Base-by-base conservation (phyloP, 2,888 invertebrate species). In the Apamea crenata region DNA sequence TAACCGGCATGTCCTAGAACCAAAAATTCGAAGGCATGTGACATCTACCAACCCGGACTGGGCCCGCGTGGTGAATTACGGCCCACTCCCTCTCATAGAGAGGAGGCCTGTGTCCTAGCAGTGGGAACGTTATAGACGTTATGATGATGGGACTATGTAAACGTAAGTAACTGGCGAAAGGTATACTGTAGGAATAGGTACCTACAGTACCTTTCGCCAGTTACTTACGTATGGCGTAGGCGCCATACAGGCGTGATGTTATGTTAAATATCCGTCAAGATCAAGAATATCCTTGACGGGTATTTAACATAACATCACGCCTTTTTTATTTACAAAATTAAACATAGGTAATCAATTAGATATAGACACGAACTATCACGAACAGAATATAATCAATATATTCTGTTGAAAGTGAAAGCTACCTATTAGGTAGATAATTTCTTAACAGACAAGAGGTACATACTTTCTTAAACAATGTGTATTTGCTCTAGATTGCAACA, bases 401-500 rank as follows among this genome's bases (percentile, higher is more conserved):
- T 69, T 69, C 36, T 47, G 44, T 65, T 65, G 25, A 76, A 76
- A 76, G 69, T 69, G 76, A 76, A 81, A 80, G 47, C 61, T 50
- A 59, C 14, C 1, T 80, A 63, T 29, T 61, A 61, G 14, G 10
- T 29, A 69, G n/a, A 80, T 63, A 25, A 65, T 80, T 63, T 75
- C 29, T 47, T 50, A 29, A 76, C 56, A 65, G 29, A 65, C 21
- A 63, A 80, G 67, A 47, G 29, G 4, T 50, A n/a, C 12, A 47
- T 47, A 75, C 75, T 75, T 75, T 80, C 68, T 2, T 67, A 74
- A 44, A 80, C 63, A 75, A 80, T 69, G 36, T 70, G 67, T 47
- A 56, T 82, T 70, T 82, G 82, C 36, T 76, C 73, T 82, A 78
- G 73, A 80, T 77, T 75, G 36, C 47, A 61, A 59, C 16, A 77